phyloP scores from a whole-genome alignment of 2,797 vertebrate species.

The Labeo calbasu region DNA sequence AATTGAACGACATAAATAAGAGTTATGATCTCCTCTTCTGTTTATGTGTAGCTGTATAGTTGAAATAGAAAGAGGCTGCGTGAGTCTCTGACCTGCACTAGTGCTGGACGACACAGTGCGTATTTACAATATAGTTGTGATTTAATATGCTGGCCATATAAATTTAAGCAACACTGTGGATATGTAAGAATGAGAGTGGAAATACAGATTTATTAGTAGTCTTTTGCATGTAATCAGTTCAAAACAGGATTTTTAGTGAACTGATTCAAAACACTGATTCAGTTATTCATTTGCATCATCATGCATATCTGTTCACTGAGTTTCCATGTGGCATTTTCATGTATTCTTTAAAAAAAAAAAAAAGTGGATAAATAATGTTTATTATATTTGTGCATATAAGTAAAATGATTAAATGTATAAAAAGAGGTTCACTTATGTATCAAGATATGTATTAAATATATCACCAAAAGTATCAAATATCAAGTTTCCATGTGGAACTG shows the following conservation, averaged over 20 bases:
- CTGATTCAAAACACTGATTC: constrained; percentile 8
- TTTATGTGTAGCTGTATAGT: constrained; percentile 65
- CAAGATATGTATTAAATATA: background rate
- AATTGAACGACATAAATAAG: constrained; percentile 82
- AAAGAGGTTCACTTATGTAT: background rate
- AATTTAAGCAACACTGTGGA: background rate
- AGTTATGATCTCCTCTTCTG: constrained; percentile 74
- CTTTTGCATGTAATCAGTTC: background rate
- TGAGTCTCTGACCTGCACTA: background rate
- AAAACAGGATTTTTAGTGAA: background rate
- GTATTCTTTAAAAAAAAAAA: background rate
- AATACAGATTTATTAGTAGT: background rate
- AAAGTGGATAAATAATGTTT: background rate
- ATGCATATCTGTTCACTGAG: no score
- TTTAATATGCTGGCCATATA: background rate
- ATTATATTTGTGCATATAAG: background rate
- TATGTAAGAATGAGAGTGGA: background rate
- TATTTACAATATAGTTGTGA: background rate
- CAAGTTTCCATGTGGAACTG: background rate
- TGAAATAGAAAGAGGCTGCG: constrained; percentile 34
- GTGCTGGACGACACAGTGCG: background rate
- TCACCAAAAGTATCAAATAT: background rate
- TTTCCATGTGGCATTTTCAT: background rate
- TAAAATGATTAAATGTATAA: background rate
- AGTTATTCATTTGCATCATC: background rate